Conservation (phyloP, 2,797 vertebrate species). For the Helostoma temminkii region DNA sequence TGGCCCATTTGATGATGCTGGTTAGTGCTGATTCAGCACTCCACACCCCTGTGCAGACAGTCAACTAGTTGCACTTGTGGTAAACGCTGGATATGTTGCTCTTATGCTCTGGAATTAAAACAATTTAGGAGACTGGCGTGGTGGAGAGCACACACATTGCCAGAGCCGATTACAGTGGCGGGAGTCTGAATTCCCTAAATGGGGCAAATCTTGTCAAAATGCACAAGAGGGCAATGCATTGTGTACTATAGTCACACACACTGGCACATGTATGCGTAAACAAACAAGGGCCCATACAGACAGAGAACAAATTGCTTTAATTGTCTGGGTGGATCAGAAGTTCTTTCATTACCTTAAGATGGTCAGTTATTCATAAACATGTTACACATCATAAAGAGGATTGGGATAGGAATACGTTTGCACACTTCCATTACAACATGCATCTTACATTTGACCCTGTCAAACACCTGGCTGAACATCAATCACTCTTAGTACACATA, state of each 20-base stretch:
- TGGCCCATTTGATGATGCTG: slow-evolving; percentile 45
- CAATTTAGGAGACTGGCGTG: slow-evolving; percentile 47
- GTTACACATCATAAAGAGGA: slow-evolving; percentile 35
- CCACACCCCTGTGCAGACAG: slow-evolving; percentile 37
- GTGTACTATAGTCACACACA: slow-evolving; percentile 32
- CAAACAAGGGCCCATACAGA: slow-evolving; percentile 28
- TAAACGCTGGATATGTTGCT: slow-evolving; percentile 56
- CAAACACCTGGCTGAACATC: slow-evolving; percentile 51
- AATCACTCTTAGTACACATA: slow-evolving; percentile 54
- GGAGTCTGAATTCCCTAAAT: slow-evolving; percentile 65
- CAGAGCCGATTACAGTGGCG: slow-evolving; percentile 59
- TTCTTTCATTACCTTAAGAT: slow-evolving; percentile 31
- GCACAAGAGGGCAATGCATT: slow-evolving; percentile 37
- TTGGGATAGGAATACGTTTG: slow-evolving; percentile 39
- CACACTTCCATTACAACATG: slow-evolving; percentile 29
- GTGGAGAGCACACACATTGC: slow-evolving; percentile 41
- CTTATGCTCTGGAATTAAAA: slow-evolving; percentile 47
- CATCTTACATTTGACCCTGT: slow-evolving; percentile 54
- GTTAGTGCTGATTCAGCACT: slow-evolving; percentile 73
- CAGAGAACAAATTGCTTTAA: slow-evolving; percentile 1
- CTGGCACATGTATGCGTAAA: slow-evolving; percentile 38
- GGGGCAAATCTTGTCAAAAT: slow-evolving; percentile 59
- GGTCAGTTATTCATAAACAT: slow-evolving; percentile 51
- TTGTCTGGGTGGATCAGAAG: slow-evolving; percentile 41
- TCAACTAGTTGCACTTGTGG: slow-evolving; percentile 67